A percentile compares a stretch with the other conserved stretches of the same genome.
Conservation (phyloP, 2,797 vertebrate species). For the Naso thynnoides region DNA sequence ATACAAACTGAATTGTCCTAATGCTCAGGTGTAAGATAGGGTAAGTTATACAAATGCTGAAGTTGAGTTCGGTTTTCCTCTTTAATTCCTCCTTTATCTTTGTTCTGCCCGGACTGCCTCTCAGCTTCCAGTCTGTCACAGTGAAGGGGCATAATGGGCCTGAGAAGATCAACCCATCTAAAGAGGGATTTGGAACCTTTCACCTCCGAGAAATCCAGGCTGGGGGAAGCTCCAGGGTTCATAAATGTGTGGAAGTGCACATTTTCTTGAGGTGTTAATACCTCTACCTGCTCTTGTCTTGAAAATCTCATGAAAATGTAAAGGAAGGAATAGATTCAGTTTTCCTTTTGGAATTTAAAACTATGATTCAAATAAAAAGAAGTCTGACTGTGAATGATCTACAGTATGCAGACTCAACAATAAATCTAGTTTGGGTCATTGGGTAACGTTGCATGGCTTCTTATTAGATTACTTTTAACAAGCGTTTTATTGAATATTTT, state of each 20-base stretch:
- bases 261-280: constrained; percentile 76
- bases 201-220: constrained; percentile 80
- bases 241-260: constrained; percentile 78
- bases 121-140: constrained; percentile 80
- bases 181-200: constrained; percentile 86
- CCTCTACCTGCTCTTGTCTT: constrained; percentile 66
- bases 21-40: constrained; percentile 77
- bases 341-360: constrained; percentile 62
- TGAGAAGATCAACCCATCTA: constrained; percentile 86
- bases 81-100: constrained; percentile 83
- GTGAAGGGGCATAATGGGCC: constrained; percentile 81
- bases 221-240: constrained; percentile 67
- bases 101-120: constrained; percentile 74
- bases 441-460: constrained; percentile 59
- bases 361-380: constrained; percentile 59
- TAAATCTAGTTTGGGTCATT: constrained; percentile 54
- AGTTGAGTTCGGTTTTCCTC: constrained; percentile 79
- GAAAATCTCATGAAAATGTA: constrained; percentile 69
- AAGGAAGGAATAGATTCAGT: constrained; percentile 52
- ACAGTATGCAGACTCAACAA: constrained; percentile 57
- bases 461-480: constrained; percentile 81
- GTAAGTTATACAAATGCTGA: constrained; percentile 84
- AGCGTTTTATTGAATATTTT: constrained; percentile 80
- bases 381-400: constrained; percentile 29
- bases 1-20: constrained; percentile 76